Conservation (phyloP, 2,113 vertebrate species). For the Gobio gobio region DNA sequence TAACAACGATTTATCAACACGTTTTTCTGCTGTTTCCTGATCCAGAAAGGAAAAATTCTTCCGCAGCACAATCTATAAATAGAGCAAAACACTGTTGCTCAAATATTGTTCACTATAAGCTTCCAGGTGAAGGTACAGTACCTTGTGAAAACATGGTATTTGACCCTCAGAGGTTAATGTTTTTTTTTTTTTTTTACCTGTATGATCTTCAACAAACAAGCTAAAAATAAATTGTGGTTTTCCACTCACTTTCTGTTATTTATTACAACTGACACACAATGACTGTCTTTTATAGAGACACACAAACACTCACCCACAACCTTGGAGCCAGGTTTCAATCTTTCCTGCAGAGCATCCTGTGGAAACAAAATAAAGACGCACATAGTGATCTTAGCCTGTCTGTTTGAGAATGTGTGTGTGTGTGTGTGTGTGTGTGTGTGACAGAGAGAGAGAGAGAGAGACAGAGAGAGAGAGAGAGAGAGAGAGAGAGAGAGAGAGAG, state of each 20-base stretch:
- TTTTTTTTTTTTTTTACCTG: slow-evolving; percentile 31
- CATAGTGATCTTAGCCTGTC: slow-evolving; percentile 35
- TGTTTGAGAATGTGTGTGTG: background rate
- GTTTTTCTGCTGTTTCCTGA: slow-evolving; percentile 14
- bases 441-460: too few relatives aligned
- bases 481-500: background rate
- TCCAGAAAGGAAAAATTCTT: background rate
- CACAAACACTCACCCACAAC: slow-evolving; percentile 77
- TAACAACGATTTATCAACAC: background rate
- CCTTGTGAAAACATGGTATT: background rate
- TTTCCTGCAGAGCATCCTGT: slow-evolving; percentile 77
- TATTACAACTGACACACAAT: slow-evolving; percentile 19
- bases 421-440: background rate
- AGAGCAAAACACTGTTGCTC: slow-evolving; percentile 3
- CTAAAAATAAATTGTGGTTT: background rate
- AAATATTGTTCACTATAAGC: background rate
- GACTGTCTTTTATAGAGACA: slow-evolving; percentile 24
- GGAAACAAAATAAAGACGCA: slow-evolving; percentile 59
- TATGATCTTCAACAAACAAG: background rate
- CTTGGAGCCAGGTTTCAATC: slow-evolving; percentile 79
- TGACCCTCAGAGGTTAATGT: background rate
- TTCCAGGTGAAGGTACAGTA: background rate
- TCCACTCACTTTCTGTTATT: slow-evolving; percentile 42
- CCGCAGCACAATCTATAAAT: slow-evolving; percentile 15
- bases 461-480: slow-evolving; percentile 20